A percentile compares a stretch with the other conserved stretches of the same genome.
Conservation (phyloP, 92 coral and sea anemone genomes). For the Muricea muricata region DNA sequence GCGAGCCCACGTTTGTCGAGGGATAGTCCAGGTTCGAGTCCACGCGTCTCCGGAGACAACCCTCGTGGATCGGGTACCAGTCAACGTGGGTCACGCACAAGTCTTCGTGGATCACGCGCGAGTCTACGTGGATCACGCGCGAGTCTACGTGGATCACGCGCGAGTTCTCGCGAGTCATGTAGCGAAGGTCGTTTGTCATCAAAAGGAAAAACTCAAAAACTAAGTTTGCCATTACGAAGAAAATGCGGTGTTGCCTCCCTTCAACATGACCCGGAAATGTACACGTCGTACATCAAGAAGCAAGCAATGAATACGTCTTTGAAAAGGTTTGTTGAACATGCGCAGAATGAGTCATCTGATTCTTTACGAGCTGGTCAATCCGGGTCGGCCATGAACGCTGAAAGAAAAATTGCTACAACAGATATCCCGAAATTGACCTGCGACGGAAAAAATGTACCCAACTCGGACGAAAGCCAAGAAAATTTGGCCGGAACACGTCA, state of each 20-base stretch:
- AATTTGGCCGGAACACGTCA: conserved; percentile 19
- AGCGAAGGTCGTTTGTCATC: neutral
- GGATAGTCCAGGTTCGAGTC: neutral
- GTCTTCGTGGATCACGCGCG: neutral
- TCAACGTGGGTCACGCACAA: neutral
- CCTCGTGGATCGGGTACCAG: neutral
- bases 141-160: conserved; percentile 1
- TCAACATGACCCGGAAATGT: conserved; percentile 46
- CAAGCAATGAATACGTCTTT: neutral
- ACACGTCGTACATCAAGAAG: conserved; percentile 28
- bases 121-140: neutral
- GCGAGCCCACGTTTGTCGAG: neutral
- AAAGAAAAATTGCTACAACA: neutral
- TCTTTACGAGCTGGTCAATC: neutral
- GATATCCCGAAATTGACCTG: neutral
- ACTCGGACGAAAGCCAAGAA: conserved; percentile 15
- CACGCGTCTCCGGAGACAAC: neutral
- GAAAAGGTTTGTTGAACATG: neutral
- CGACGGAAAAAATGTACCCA: neutral
- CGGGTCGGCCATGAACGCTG: neutral
- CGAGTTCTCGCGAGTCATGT: neutral
- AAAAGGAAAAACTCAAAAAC: neutral
- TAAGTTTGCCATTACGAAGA: conserved; percentile 7
- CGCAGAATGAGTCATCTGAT: neutral
- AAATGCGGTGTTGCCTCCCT: conserved; percentile 42